phyloP scores from a whole-genome alignment of 2,113 vertebrate species.

The Mugil cephalus region DNA sequence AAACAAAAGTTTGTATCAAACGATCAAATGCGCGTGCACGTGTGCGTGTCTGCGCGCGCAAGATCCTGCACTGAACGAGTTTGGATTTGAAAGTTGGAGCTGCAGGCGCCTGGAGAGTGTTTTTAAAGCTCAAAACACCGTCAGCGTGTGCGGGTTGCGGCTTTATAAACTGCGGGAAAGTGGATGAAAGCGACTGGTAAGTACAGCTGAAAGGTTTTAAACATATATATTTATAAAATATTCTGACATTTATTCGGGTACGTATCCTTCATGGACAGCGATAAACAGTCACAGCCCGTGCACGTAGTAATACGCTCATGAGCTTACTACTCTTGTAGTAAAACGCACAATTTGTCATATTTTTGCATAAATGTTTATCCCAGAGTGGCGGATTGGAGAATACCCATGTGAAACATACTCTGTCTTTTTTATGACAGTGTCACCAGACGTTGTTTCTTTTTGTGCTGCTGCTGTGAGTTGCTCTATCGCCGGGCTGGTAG shows the following conservation, averaged over 20 bases:
- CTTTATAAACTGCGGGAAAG: neutral
- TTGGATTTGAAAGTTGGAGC: conserved; percentile 49
- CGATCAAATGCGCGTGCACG: neutral
- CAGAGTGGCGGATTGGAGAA: neutral
- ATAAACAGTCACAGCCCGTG: neutral
- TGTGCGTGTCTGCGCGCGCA: neutral
- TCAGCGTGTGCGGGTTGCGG: neutral
- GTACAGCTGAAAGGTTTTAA: neutral
- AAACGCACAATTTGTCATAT: neutral
- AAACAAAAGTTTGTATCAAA: neutral
- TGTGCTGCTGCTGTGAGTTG: conserved; percentile 1
- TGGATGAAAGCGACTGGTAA: conserved; percentile 43
- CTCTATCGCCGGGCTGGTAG: neutral
- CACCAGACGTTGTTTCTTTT: neutral
- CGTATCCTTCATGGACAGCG: neutral
- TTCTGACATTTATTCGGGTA: accelerated
- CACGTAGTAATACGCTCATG: neutral
- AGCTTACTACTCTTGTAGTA: neutral
- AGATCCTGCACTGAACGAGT: neutral
- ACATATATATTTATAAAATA: no score
- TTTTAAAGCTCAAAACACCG: neutral
- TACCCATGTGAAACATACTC: accelerated
- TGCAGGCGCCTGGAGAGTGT: conserved; percentile 1
- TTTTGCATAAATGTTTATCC: neutral
- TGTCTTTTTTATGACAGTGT: neutral